Evolutionary conservation across 2,113 vertebrate species (phyloP), one percentile per base, ranked within the genome.

Genomic region (Alexandromys fortis): DNA sequence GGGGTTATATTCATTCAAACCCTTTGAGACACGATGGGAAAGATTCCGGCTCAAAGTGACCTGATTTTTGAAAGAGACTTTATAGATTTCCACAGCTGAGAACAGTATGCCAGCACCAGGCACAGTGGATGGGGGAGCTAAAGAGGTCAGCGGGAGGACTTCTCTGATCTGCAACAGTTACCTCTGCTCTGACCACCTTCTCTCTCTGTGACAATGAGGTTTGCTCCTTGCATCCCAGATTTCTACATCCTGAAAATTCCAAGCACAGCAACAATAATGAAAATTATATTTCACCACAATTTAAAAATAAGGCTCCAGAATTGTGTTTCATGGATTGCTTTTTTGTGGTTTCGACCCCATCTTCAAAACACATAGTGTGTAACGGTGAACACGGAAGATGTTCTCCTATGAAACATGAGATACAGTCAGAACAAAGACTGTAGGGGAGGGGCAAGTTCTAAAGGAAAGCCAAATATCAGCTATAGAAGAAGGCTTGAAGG

Each of bases 11-110:
- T 86, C 58, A 68, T 58, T 45, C 77, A 6, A 90, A 82, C 33
- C 63, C 35, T 93, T 96, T 58, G 79, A 38, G 63, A 91, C 75
- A 8, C 30, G 52, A 83, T 38, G 65, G 49, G 75, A 95, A 91
- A 70, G 76, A 96, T 49, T 26, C 13, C 22, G 35, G 35, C 38
- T 78, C 7, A 35, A 86, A 73, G 33, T 33, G 21, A n/a, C 26
- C 85, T 79, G 52, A n/a, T 72, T 73, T 81, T 94, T 47, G 1
- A 65, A 49, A 65, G 55, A 75, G 30, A 67, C 58, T 21, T 87
- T 47, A 86, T 28, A 94, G n/a, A 47, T 76, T 88, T 88, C 21
- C n/a, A 24, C 13, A 85, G 83, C 21, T 72, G 79, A 85, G 90
- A 47, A n/a, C 17, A 30, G 6, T 65, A 14, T 3, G 11, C 3